Conservation (phyloP, 1,140 invertebrate species). For the Zaprionus camerounensis region DNA sequence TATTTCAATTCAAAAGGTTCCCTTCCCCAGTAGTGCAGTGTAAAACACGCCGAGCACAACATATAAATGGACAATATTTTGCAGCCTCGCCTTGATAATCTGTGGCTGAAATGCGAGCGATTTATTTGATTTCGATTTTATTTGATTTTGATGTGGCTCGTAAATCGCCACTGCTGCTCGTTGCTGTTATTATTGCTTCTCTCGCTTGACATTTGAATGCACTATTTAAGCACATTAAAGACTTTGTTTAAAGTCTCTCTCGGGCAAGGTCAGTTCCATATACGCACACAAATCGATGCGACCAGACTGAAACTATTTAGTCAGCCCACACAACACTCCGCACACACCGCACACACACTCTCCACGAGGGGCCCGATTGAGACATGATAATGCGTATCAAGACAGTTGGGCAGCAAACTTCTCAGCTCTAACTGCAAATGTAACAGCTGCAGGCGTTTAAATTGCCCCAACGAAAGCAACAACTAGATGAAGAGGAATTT, state of each 20-base stretch:
- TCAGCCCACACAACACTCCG: constrained; percentile 32
- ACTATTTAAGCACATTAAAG: constrained; percentile 11
- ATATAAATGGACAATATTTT: constrained; percentile 70
- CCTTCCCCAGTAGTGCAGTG: background rate
- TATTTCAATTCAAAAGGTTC: background rate
- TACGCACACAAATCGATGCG: constrained; percentile 36
- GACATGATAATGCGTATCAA: constrained; percentile 70
- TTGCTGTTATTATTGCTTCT: background rate
- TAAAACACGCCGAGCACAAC: constrained; percentile 30
- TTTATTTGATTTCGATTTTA: constrained; percentile 69
- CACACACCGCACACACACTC: background rate
- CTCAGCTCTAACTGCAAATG: constrained; percentile 48
- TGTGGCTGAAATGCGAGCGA: constrained; percentile 50
- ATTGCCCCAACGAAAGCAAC: constrained; percentile 46
- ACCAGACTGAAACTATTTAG: constrained; percentile 67
- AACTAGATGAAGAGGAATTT: constrained; percentile 13
- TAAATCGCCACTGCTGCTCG: constrained; percentile 43
- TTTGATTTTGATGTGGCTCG: constrained; percentile 52
- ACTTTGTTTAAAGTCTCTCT: background rate
- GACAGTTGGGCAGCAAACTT: constrained; percentile 51
- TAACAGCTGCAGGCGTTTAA: constrained; percentile 77
- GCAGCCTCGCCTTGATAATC: constrained; percentile 58
- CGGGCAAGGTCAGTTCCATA: constrained; percentile 55
- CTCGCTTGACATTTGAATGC: constrained; percentile 14
- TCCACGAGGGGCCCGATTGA: constrained; percentile 50